phyloP scores from a whole-genome alignment of 2,888 invertebrate species.

The Tridacna gigas region DNA sequence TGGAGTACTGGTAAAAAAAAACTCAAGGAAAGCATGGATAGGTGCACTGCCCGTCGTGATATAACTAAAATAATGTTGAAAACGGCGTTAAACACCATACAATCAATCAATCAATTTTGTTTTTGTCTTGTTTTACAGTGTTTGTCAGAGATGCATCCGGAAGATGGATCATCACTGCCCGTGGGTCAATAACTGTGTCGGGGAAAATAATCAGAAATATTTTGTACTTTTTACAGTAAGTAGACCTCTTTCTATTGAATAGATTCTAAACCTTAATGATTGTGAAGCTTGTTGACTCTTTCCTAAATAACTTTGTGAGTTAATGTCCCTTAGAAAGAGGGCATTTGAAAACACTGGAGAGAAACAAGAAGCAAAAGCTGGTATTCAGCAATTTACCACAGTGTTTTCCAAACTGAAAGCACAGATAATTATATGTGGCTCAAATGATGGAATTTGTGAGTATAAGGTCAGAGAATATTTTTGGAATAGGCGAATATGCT shows the following conservation, averaged over 20 bases:
- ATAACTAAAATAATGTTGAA: too few relatives aligned
- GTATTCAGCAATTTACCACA: background rate
- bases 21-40: too few relatives aligned
- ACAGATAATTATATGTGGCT: too few relatives aligned
- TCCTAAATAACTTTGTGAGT: too few relatives aligned
- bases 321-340: background rate
- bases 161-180: constrained; percentile 97
- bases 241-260: constrained; percentile 29
- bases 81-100: too few relatives aligned
- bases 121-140: constrained; percentile 85
- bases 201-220: constrained; percentile 99
- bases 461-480: background rate
- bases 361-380: background rate
- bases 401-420: background rate
- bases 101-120: too few relatives aligned
- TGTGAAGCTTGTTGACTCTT: background rate
- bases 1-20: too few relatives aligned
- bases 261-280: background rate
- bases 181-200: constrained; percentile 99
- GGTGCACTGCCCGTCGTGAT: too few relatives aligned
- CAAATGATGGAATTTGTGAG: too few relatives aligned
- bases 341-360: background rate
- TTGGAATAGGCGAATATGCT: background rate
- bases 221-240: constrained; percentile 94
- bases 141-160: constrained; percentile 92